Percentiles rank a stretch among this genome's conserved stretches.
Conservation (phyloP, 2,113 vertebrate genomes). For the Rhea pennata region DNA sequence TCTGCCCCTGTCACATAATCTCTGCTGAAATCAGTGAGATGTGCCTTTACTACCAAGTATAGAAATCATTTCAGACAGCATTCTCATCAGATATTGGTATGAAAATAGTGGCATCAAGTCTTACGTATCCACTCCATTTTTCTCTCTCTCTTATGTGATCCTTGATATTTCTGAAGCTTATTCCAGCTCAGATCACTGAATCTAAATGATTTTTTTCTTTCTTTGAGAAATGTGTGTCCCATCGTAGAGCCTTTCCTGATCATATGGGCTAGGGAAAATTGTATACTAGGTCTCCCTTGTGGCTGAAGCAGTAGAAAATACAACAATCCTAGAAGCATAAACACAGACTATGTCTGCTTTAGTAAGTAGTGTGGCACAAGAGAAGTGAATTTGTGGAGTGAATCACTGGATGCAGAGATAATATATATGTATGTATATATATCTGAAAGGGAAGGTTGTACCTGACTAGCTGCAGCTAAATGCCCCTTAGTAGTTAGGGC, state of each 20-base stretch:
- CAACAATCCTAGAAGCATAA: neutral
- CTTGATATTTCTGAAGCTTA: neutral
- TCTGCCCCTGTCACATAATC: neutral
- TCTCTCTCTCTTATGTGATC: neutral
- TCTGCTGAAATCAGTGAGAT: constrained; percentile 1
- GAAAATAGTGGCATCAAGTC: neutral
- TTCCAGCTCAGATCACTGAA: neutral
- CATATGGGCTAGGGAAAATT: neutral
- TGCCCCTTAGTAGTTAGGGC: neutral
- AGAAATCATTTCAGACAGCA: neutral
- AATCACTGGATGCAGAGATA: neutral
- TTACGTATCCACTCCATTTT: neutral
- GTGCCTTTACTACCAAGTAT: neutral
- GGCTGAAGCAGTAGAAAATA: neutral
- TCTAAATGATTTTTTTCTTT: neutral
- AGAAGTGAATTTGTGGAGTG: neutral
- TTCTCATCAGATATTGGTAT: neutral
- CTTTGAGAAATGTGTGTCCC: neutral
- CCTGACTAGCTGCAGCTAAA: neutral
- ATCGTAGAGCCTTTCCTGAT: neutral
- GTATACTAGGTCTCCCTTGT: neutral
- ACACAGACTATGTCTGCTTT: neutral
- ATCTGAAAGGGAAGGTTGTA: neutral
- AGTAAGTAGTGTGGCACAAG: neutral
- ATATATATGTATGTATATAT: neutral